Percentiles rank a stretch among this genome's conserved stretches.
These are phyloP conservation scores for Chrysotoxum bicinctum DNA, from an alignment of 2,888 invertebrate species.

Conservation along the genomic window DNA sequence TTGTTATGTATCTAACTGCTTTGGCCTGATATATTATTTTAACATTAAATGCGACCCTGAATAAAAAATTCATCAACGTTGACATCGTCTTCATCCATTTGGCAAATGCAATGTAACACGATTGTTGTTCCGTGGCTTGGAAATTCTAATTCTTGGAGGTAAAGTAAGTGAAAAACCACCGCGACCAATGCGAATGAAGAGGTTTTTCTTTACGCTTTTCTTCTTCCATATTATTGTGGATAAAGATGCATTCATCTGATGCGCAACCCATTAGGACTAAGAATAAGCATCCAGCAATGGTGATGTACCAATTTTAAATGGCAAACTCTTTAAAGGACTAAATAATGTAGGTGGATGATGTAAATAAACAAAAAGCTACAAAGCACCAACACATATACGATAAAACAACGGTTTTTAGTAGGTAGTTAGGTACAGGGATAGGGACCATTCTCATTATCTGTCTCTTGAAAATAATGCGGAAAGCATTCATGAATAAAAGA, in stretches of 20 bases:
- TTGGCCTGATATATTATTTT: background rate
- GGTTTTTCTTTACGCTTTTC: constrained; percentile 54
- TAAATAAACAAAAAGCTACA: constrained; percentile 10
- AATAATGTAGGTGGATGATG: constrained; percentile 30
- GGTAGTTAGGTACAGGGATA: background rate
- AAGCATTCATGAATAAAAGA: constrained; percentile 65
- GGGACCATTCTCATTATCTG: constrained; percentile 50
- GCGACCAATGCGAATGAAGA: constrained; percentile 63
- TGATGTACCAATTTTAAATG: constrained; percentile 34
- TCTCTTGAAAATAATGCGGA: constrained; percentile 60
- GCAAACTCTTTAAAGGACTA: constrained; percentile 53
- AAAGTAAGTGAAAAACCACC: constrained; percentile 72
- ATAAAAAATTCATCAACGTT: constrained; percentile 17
- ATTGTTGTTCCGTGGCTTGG: constrained; percentile 61
- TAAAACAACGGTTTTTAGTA: background rate
- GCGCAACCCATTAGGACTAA: constrained; percentile 65
- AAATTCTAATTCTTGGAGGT: constrained; percentile 67
- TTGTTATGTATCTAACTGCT: background rate
- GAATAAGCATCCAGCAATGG: constrained; percentile 26
- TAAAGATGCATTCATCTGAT: constrained; percentile 60
- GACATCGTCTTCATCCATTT: constrained; percentile 65
- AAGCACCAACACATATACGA: constrained; percentile 21
- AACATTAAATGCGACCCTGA: constrained; percentile 1
- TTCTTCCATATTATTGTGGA: constrained; percentile 57
- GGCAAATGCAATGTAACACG: constrained; percentile 69